Conservation (phyloP, 2,888 invertebrate species). For the Amorpha juglandis region DNA sequence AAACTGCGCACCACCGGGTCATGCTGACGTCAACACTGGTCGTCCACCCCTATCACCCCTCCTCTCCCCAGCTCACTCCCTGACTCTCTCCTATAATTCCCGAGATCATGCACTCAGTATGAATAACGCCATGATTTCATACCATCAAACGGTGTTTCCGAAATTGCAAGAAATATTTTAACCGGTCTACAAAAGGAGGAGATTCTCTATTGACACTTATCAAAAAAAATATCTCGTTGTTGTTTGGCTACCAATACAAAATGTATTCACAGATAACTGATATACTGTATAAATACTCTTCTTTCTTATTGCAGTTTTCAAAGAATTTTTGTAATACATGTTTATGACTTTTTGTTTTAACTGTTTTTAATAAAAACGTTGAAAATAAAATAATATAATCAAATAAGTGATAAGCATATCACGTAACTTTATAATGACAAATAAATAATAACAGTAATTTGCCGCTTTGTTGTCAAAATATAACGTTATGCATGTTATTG, state of each 20-base stretch:
- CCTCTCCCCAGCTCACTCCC: slow-evolving; percentile 42
- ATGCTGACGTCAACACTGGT: slow-evolving; percentile 79
- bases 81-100: slow-evolving; percentile 27
- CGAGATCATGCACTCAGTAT: slow-evolving; percentile 8
- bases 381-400: neutral
- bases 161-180: neutral
- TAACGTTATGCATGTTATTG: slow-evolving; percentile 22
- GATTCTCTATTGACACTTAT: no score
- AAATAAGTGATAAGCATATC: neutral
- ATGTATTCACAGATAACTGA: no score
- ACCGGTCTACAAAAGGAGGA: no score
- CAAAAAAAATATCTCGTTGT: no score
- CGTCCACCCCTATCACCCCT: slow-evolving; percentile 51
- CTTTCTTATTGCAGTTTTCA: neutral
- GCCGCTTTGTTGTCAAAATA: slow-evolving; percentile 6
- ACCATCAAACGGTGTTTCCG: neutral
- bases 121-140: neutral
- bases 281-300: neutral
- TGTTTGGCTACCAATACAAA: no score
- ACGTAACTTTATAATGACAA: neutral
- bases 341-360: neutral
- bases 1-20: slow-evolving; percentile 84
- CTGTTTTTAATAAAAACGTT: neutral
- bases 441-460: slow-evolving; percentile 14
- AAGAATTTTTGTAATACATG: neutral